phyloP scores from a whole-genome alignment of 2,797 vertebrate species.

The Echeneis naucrates region DNA sequence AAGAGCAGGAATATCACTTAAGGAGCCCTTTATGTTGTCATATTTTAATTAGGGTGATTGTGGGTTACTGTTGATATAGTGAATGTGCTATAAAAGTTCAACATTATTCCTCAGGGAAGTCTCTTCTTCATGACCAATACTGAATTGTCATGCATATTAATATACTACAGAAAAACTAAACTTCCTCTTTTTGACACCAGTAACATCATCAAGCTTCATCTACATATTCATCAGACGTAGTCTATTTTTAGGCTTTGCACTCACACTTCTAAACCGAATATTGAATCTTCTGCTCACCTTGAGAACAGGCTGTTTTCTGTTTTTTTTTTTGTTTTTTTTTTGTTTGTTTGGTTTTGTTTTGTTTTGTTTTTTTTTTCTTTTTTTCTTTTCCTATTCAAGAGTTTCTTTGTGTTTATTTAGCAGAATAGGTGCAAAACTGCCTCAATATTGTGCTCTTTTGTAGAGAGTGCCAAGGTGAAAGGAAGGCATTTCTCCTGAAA shows the following conservation, averaged over 20 bases:
- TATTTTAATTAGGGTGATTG: neutral
- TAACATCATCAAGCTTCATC: neutral
- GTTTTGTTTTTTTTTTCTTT: too few species aligned
- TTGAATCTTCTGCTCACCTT: neutral
- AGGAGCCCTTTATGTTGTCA: neutral
- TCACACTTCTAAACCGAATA: neutral
- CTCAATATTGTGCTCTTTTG: neutral
- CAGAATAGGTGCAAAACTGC: neutral
- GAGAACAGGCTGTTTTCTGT: conserved; percentile 10
- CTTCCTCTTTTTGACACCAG: neutral
- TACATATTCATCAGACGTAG: neutral
- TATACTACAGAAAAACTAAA: neutral
- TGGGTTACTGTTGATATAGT: neutral
- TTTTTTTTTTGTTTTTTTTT: too few species aligned
- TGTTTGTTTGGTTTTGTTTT: too few species aligned
- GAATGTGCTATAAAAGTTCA: neutral
- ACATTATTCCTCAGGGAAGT: neutral
- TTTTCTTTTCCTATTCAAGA: conserved; percentile 54
- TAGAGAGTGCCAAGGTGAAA: neutral
- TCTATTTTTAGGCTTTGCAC: neutral
- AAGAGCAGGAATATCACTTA: conserved; percentile 6
- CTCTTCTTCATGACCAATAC: neutral
- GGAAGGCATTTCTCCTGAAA: conserved; percentile 10
- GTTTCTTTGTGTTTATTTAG: conserved; percentile 3
- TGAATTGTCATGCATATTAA: neutral